phyloP scores from a whole-genome alignment of 2,113 vertebrate species.

The Naja naja region DNA sequence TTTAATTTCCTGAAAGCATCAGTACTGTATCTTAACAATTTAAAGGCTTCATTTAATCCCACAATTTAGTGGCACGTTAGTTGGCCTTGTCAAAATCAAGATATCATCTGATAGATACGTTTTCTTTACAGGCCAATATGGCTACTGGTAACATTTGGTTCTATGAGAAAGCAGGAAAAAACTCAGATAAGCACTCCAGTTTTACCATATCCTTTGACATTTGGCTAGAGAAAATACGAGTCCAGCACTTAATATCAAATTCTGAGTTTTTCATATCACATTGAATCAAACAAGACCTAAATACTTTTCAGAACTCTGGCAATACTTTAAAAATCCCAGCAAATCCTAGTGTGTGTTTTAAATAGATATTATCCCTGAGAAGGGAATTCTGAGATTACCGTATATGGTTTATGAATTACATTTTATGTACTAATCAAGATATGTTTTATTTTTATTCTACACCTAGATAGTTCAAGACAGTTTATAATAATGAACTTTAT shows the following conservation, averaged over 20 bases:
- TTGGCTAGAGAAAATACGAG: background rate
- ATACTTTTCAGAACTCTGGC: no score
- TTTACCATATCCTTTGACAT: background rate
- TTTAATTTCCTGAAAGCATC: background rate
- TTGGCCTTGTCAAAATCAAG: background rate
- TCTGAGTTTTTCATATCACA: background rate
- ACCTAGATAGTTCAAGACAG: background rate
- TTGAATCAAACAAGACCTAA: background rate
- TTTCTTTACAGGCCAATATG: background rate
- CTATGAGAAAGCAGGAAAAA: background rate
- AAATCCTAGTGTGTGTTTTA: background rate
- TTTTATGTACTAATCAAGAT: background rate
- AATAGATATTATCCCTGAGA: background rate
- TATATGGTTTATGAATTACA: background rate
- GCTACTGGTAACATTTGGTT: background rate
- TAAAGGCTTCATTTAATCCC: background rate
- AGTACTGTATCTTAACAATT: background rate
- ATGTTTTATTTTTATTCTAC: background rate
- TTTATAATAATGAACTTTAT: background rate
- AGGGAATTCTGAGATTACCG: background rate
- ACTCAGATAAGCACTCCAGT: background rate
- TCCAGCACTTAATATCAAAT: background rate
- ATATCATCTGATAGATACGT: background rate
- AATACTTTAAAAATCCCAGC: background rate
- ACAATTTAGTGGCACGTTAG: background rate